A percentile compares a stretch with the other conserved stretches of the same genome.
phyloP scores from a whole-genome alignment of 2,113 vertebrate genomes.

The Anthoscopus minutus region DNA sequence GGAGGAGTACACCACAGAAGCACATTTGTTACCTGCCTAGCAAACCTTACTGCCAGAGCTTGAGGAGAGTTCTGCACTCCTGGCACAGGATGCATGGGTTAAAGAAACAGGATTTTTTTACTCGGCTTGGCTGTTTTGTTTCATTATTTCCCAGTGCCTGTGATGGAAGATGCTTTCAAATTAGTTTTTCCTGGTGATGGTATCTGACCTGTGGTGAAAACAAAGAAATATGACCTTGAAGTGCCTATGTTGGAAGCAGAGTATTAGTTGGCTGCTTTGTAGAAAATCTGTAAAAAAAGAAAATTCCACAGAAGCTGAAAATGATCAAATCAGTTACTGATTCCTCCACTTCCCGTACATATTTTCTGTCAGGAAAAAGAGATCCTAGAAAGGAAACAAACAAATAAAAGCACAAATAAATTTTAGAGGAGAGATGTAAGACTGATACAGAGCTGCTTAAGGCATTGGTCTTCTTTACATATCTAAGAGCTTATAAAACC shows the following conservation, averaged over 20 bases:
- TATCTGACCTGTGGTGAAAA: constrained; percentile 45
- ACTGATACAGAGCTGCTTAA: not conserved
- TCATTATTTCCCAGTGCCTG: constrained; percentile 8
- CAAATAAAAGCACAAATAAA: not conserved
- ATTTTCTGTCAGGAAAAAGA: constrained; percentile 11
- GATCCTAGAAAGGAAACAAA: constrained; percentile 40
- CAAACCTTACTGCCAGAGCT: not conserved
- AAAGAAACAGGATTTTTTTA: not conserved
- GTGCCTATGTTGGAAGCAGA: not conserved
- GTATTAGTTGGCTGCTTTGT: not conserved
- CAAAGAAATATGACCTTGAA: not conserved
- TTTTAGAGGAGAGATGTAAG: not conserved
- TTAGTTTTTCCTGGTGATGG: constrained; percentile 31
- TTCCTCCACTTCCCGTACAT: not conserved
- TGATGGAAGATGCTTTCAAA: constrained; percentile 33
- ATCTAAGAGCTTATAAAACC: not conserved
- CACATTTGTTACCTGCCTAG: not conserved
- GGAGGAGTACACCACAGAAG: not conserved
- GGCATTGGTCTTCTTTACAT: not conserved
- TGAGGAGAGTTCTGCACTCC: not conserved
- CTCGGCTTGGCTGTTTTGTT: not conserved
- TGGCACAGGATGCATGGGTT: not conserved
- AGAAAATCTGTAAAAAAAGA: constrained; percentile 24
- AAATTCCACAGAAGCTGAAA: constrained; percentile 9
- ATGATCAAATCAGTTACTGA: not conserved